A percentile compares a stretch with the other conserved stretches of the same genome.
phyloP scores from a whole-genome alignment of 2,113 vertebrate species.

The Bungarus multicinctus region DNA sequence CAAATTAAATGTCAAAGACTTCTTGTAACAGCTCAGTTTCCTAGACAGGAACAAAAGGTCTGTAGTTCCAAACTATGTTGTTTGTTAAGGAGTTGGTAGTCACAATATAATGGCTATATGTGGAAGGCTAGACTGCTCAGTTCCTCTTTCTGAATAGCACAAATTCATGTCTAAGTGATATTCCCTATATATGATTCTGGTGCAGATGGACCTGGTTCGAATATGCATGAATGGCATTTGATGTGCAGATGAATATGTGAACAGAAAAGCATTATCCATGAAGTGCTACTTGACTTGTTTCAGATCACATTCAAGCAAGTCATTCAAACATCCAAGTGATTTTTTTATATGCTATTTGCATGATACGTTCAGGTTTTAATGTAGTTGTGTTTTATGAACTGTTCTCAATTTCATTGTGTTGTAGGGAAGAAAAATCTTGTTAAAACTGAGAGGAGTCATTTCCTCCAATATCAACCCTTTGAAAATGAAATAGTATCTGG shows the following conservation, averaged over 20 bases:
- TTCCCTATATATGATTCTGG: background rate
- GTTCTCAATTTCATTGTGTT: background rate
- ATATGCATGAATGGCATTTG: background rate
- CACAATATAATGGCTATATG: background rate
- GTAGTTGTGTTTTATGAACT: background rate
- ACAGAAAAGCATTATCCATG: background rate
- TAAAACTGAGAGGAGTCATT: background rate
- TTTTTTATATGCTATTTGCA: background rate
- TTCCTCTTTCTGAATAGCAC: background rate
- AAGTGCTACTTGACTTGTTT: background rate
- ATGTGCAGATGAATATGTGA: background rate
- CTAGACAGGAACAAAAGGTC: conserved; percentile 29
- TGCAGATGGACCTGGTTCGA: background rate
- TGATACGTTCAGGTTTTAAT: background rate
- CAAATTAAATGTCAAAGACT: conserved; percentile 32
- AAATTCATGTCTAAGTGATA: background rate
- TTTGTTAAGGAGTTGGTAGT: background rate
- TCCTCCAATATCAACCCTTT: background rate
- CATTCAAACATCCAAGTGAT: background rate
- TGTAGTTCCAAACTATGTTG: background rate
- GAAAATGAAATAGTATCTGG: background rate
- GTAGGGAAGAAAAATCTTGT: background rate
- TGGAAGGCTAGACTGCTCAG: background rate
- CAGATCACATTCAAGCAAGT: background rate
- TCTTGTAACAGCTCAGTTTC: conserved; percentile 33